These are phyloP conservation scores for Halichoerus grypus DNA, from an alignment of 2,113 vertebrate genomes.

Conservation along the genomic window DNA sequence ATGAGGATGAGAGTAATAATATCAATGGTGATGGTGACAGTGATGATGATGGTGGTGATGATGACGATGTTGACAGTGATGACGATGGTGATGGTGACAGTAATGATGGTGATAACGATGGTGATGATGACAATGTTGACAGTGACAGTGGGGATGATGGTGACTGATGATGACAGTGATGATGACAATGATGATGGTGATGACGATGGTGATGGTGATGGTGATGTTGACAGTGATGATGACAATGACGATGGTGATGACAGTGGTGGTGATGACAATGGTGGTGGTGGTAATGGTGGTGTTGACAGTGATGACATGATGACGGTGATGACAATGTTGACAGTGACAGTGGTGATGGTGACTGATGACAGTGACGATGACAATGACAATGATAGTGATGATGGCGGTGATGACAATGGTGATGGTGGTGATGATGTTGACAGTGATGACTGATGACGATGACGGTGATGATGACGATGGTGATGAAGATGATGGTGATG, in stretches of 20 bases:
- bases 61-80: rapidly evolving
- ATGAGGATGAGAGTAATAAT: neutral
- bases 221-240: neutral
- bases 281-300: too few species aligned
- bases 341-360: neutral
- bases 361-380: neutral
- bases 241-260: neutral
- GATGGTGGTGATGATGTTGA: too few species aligned
- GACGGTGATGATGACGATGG: too few species aligned
- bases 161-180: rapidly evolving
- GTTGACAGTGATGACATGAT: too few species aligned
- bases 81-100: too few species aligned
- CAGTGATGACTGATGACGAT: neutral
- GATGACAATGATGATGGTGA: rapidly evolving
- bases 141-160: neutral
- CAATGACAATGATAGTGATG: too few species aligned
- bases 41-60: neutral
- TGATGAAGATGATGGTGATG: neutral
- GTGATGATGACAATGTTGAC: too few species aligned
- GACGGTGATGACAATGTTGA: too few species aligned
- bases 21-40: rapidly evolving
- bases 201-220: too few species aligned
- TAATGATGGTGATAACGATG: neutral
- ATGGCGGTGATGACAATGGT: neutral
- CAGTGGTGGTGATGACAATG: too few species aligned